These are phyloP conservation scores for Drosophila tsacasi DNA, from an alignment of 1,140 invertebrate genomes.

Conservation along the genomic window DNA sequence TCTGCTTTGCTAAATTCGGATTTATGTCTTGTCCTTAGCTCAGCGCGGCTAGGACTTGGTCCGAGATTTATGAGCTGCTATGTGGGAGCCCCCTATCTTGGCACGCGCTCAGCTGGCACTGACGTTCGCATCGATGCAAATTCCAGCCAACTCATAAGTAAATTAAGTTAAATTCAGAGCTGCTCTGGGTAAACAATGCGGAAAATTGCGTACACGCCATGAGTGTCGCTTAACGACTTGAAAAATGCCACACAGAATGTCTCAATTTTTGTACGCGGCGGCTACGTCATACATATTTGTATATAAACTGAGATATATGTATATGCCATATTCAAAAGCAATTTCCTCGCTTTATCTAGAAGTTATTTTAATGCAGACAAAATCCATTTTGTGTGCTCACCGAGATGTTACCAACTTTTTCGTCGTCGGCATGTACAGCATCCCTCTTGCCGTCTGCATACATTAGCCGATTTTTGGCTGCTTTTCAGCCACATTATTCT, in stretches of 20 bases:
- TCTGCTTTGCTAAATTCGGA: constrained; percentile 38
- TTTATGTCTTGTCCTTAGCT: constrained; percentile 51
- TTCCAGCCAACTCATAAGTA: constrained; percentile 13
- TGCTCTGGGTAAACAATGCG: constrained; percentile 27
- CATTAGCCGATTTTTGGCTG: constrained; percentile 61
- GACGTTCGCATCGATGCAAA: neutral
- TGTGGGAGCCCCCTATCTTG: constrained; percentile 46
- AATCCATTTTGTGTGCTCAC: constrained; percentile 44
- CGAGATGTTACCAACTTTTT: constrained; percentile 51
- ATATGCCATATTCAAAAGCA: constrained; percentile 53
- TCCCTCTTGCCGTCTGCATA: constrained; percentile 45
- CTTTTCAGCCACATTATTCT: constrained; percentile 41
- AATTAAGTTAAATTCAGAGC: constrained; percentile 21
- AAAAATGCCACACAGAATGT: constrained; percentile 46
- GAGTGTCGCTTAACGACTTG: constrained; percentile 33
- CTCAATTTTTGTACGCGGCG: constrained; percentile 41
- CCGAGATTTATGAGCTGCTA: constrained; percentile 40
- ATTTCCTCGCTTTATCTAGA: constrained; percentile 68
- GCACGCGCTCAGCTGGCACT: constrained; percentile 33
- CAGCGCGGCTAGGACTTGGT: constrained; percentile 10
- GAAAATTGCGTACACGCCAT: constrained; percentile 40
- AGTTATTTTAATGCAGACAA: constrained; percentile 64
- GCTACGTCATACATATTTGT: constrained; percentile 38
- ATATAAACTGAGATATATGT: constrained; percentile 26
- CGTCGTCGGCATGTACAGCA: constrained; percentile 37